Percentiles rank a stretch among this genome's conserved stretches.
Conservation (phyloP, 2,888 invertebrate species). For the Ichneumoninae sp. region DNA sequence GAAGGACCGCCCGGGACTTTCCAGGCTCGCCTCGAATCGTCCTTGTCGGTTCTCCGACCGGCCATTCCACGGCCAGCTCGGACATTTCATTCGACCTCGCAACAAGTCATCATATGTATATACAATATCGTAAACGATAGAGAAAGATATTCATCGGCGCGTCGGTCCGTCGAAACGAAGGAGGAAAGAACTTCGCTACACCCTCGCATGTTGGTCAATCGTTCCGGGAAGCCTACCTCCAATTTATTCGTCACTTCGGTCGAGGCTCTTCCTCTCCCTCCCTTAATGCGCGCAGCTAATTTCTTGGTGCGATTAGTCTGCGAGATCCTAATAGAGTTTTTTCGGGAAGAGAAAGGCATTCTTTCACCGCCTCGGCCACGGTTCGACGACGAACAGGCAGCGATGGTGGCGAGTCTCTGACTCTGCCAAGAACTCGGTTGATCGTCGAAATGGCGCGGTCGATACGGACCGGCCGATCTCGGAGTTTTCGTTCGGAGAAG, state of each 20-base stretch:
- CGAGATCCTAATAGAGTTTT: conserved; percentile 42
- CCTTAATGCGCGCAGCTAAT: conserved; percentile 42
- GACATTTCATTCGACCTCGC: conserved; percentile 27
- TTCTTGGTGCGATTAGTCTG: conserved; percentile 46
- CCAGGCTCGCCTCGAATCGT: conserved; percentile 47
- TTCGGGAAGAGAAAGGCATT: conserved; percentile 51
- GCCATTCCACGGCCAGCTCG: not conserved
- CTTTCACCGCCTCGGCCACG: conserved; percentile 7
- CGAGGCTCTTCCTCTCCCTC: conserved; percentile 32
- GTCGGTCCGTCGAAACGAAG: conserved; percentile 15
- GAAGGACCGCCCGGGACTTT: conserved; percentile 67
- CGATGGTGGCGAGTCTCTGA: conserved; percentile 55
- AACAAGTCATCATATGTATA: conserved; percentile 30
- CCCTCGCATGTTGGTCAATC: conserved; percentile 48
- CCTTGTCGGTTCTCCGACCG: conserved; percentile 35
- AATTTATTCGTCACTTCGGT: conserved; percentile 61
- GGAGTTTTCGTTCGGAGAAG: conserved; percentile 3
- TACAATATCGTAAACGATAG: conserved; percentile 13
- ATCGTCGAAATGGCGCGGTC: conserved; percentile 40
- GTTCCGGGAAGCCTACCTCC: conserved; percentile 59
- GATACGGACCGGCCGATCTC: conserved; percentile 15
- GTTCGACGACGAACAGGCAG: conserved; percentile 1
- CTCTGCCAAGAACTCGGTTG: conserved; percentile 2
- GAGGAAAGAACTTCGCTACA: conserved; percentile 24
- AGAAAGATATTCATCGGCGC: conserved; percentile 24